These are phyloP conservation scores for Lithophane leautieri DNA, from an alignment of 2,888 invertebrate genomes.

Conservation along the genomic window DNA sequence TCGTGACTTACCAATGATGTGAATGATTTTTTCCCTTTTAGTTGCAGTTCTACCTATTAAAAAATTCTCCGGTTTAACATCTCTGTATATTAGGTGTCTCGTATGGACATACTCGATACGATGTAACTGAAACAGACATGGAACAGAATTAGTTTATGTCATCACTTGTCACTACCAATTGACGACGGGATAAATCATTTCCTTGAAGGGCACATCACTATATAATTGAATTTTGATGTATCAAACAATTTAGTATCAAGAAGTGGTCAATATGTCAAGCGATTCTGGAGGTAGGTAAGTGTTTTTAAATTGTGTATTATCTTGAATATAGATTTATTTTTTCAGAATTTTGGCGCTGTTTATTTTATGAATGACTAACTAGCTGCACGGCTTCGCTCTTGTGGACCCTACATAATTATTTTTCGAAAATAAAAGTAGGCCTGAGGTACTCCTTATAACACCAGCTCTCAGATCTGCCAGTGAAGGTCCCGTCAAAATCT, in stretches of 20 bases:
- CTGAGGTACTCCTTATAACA: too few relatives aligned
- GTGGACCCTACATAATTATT: too few relatives aligned
- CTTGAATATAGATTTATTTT: not conserved
- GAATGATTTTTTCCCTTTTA: slow-evolving; percentile 99
- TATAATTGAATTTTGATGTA: slow-evolving; percentile 49
- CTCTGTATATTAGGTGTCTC: slow-evolving; percentile 99
- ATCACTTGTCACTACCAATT: slow-evolving; percentile 52
- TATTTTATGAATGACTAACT: not conserved
- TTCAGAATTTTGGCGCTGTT: not conserved
- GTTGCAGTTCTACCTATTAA: slow-evolving; percentile 99
- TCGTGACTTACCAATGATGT: slow-evolving; percentile 96
- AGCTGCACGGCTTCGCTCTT: too few relatives aligned
- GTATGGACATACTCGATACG: slow-evolving; percentile 99
- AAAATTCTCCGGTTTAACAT: slow-evolving; percentile 99
- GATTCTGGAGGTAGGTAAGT: slow-evolving; percentile 6
- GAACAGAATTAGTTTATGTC: slow-evolving; percentile 46
- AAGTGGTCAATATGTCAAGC: slow-evolving; percentile 44
- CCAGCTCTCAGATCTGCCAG: too few relatives aligned
- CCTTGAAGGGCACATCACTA: slow-evolving; percentile 52
- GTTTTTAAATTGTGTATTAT: not conserved
- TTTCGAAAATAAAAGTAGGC: too few relatives aligned
- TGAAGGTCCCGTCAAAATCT: too few relatives aligned
- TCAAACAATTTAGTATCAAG: slow-evolving; percentile 43
- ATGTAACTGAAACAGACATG: slow-evolving; percentile 93
- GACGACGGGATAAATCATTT: slow-evolving; percentile 44